These are phyloP conservation scores for Aleiodes alternator DNA, from an alignment of 2,888 invertebrate genomes.

Conservation along the genomic window DNA sequence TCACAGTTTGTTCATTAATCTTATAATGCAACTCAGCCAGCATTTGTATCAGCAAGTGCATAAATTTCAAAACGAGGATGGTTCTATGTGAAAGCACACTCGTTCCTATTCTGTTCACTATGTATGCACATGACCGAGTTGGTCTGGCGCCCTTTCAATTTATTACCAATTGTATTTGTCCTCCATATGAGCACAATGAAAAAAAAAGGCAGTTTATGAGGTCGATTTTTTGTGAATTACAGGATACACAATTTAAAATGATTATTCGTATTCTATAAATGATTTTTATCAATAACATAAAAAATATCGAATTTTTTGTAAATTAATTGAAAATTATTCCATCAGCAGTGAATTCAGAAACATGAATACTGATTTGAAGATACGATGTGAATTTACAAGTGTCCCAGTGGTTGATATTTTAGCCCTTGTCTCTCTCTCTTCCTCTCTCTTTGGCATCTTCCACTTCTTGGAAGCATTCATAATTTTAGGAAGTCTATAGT, in stretches of 20 bases:
- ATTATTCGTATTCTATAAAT: background rate
- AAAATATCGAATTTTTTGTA: too few relatives aligned
- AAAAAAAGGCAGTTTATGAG: constrained; percentile 14
- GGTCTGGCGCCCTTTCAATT: constrained; percentile 36
- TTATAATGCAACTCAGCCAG: constrained; percentile 68
- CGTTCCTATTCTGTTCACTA: constrained; percentile 20
- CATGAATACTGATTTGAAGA: background rate
- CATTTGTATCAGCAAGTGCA: constrained; percentile 37
- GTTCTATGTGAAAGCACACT: constrained; percentile 31
- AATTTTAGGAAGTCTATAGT: constrained; percentile 24
- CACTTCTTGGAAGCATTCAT: constrained; percentile 9
- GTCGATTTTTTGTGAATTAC: constrained; percentile 20
- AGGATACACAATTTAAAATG: too few relatives aligned
- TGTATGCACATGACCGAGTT: constrained; percentile 32
- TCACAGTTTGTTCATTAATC: constrained; percentile 70
- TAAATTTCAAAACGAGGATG: constrained; percentile 34
- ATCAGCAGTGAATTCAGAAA: background rate
- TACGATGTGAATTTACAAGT: background rate
- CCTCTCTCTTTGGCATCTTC: background rate
- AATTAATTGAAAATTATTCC: too few relatives aligned
- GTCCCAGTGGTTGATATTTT: background rate
- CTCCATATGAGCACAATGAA: background rate
- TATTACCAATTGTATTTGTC: constrained; percentile 35
- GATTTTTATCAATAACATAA: too few relatives aligned
- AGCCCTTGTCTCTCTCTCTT: too few relatives aligned